A percentile compares a stretch with the other conserved stretches of the same genome.
These are phyloP conservation scores for Papilio polyxenes DNA, from an alignment of 1,140 invertebrate species.

Conservation along the genomic window DNA sequence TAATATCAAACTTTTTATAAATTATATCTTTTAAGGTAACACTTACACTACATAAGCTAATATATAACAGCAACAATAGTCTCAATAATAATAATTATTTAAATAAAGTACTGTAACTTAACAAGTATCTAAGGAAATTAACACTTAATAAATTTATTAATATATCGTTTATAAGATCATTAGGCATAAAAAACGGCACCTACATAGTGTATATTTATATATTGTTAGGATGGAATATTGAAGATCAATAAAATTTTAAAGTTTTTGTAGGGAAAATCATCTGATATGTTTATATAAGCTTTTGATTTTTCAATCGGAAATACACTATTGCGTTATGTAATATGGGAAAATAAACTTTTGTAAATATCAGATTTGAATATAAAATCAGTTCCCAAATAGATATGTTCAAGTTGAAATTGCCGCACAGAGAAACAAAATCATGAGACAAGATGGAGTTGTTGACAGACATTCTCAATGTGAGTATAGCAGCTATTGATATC, in stretches of 20 bases:
- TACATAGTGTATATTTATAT: background rate
- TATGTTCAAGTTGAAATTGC: background rate
- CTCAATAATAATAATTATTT: background rate
- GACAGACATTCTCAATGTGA: too few species aligned
- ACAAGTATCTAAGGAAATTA: background rate
- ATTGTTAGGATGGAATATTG: background rate
- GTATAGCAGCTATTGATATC: too few species aligned
- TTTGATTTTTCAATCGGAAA: constrained; percentile 14
- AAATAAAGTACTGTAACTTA: background rate
- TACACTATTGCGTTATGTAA: background rate
- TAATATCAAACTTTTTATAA: background rate
- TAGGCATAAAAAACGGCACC: background rate
- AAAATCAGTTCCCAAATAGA: background rate
- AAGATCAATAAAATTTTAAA: background rate
- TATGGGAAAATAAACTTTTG: background rate
- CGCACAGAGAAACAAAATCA: background rate
- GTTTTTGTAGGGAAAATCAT: constrained; percentile 30
- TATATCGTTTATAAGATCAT: background rate
- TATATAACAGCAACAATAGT: background rate
- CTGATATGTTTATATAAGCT: constrained; percentile 60
- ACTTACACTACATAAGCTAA: background rate
- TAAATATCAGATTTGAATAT: background rate
- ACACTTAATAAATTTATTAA: background rate
- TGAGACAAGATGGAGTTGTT: too few species aligned
- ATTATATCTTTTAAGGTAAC: background rate